phyloP scores from a whole-genome alignment of 2,113 vertebrate genomes.

The Syrmaticus mikado region DNA sequence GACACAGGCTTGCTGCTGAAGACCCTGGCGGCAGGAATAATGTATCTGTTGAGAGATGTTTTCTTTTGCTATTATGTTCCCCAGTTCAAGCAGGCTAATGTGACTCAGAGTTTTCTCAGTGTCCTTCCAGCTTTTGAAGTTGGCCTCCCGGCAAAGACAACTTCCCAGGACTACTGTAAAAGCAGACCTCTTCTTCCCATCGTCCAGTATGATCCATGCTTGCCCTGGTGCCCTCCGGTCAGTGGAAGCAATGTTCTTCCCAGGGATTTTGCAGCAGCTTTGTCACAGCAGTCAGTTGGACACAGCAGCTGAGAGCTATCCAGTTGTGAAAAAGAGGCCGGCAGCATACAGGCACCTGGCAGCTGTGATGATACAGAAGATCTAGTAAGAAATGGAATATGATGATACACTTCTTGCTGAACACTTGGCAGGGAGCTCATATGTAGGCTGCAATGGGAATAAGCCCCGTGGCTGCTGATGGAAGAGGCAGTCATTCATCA shows the following conservation, averaged over 20 bases:
- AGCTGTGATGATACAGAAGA: neutral
- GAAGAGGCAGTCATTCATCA: neutral
- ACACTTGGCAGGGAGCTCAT: neutral
- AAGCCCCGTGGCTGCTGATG: neutral
- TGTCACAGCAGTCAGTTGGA: neutral
- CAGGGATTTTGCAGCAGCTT: constrained; percentile 23
- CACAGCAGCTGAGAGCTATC: neutral
- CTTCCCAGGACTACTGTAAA: constrained; percentile 46
- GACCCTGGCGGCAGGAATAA: neutral
- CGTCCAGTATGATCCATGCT: neutral
- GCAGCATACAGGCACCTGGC: neutral
- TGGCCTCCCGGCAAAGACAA: constrained; percentile 31
- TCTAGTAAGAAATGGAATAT: neutral
- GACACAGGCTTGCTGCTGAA: neutral
- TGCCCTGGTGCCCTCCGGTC: neutral
- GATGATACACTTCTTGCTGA: neutral
- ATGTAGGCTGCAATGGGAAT: neutral
- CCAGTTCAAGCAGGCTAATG: constrained; percentile 26
- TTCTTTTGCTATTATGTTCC: constrained; percentile 51
- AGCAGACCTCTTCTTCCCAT: constrained; percentile 28
- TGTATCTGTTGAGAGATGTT: neutral
- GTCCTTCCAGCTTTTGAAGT: constrained; percentile 3
- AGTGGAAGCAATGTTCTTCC: neutral
- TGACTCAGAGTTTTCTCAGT: constrained; percentile 53
- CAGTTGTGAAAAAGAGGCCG: neutral